Percentiles rank a stretch among this genome's conserved stretches.
These are phyloP conservation scores for Gasteruption jaculator DNA, from an alignment of 2,888 invertebrate genomes.

Conservation along the genomic window DNA sequence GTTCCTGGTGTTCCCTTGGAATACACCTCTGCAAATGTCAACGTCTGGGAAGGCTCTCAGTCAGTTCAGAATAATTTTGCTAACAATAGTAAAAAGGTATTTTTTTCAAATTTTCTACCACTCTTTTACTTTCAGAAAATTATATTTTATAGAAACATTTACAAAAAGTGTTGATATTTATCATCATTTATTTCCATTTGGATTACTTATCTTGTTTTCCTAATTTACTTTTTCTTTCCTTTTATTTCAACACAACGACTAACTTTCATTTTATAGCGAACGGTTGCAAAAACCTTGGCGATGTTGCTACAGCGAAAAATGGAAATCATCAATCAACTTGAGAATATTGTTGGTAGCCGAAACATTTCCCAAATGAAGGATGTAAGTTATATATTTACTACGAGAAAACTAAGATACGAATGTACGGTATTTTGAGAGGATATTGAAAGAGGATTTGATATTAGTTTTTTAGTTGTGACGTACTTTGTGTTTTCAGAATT, in stretches of 20 bases:
- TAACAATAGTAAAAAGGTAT: slow-evolving; percentile 37
- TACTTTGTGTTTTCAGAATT: slow-evolving; percentile 30
- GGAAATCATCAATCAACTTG: slow-evolving; percentile 60
- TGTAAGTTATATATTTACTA: no score
- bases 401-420: not conserved
- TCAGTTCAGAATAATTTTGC: slow-evolving; percentile 37
- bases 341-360: slow-evolving; percentile 58
- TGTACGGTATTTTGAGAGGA: no score
- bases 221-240: slow-evolving; percentile 5
- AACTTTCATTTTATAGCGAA: slow-evolving; percentile 34
- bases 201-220: slow-evolving; percentile 7
- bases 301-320: slow-evolving; percentile 60
- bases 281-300: slow-evolving; percentile 55
- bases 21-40: slow-evolving; percentile 38
- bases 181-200: not conserved
- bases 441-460: slow-evolving; percentile 5
- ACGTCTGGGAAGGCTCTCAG: slow-evolving; percentile 43
- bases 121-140: no score
- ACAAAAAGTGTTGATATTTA: slow-evolving; percentile 31
- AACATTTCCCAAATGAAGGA: slow-evolving; percentile 40
- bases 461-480: slow-evolving; percentile 4
- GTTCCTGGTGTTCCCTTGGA: slow-evolving; percentile 41
- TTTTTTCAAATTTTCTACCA: no score
- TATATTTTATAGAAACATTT: slow-evolving; percentile 1
- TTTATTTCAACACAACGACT: slow-evolving; percentile 4